Conservation (phyloP, 2,888 invertebrate genomes). For the Drosophila affinis region DNA sequence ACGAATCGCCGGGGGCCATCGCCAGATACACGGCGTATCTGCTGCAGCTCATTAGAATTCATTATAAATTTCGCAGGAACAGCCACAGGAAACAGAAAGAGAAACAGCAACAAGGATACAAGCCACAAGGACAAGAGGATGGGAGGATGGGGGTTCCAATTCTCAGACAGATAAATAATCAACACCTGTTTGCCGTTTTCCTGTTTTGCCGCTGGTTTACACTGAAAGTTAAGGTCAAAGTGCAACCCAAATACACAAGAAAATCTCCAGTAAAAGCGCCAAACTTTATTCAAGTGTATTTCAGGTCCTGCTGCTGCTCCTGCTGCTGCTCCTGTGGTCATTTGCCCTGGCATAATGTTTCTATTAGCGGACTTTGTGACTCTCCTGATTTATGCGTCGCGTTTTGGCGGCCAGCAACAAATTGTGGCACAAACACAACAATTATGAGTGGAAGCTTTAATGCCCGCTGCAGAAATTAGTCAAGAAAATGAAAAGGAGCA, state of each 20-base stretch:
- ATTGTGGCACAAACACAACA: constrained; percentile 56
- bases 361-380: constrained; percentile 49
- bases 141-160: not conserved
- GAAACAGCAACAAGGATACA: not conserved
- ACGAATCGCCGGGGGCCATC: constrained; percentile 60
- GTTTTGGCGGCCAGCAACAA: constrained; percentile 35
- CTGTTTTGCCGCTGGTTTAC: not conserved
- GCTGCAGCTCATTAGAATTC: constrained; percentile 66
- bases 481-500: not conserved
- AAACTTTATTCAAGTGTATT: not conserved
- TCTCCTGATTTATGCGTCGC: constrained; percentile 56
- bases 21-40: constrained; percentile 30
- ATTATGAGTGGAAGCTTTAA: constrained; percentile 53
- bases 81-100: constrained; percentile 1
- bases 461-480: constrained; percentile 37
- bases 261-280: not conserved
- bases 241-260: too few species aligned
- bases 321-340: constrained; percentile 46
- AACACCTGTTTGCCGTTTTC: constrained; percentile 52
- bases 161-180: constrained; percentile 50
- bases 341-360: constrained; percentile 48
- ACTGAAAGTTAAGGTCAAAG: too few species aligned
- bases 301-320: constrained; percentile 28
- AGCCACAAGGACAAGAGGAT: not conserved
- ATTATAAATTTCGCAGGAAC: constrained; percentile 49